Evolutionary conservation across 2,888 invertebrate species (phyloP), one percentile per base, ranked within the genome.

Genomic region (Syrista parreyssii): DNA sequence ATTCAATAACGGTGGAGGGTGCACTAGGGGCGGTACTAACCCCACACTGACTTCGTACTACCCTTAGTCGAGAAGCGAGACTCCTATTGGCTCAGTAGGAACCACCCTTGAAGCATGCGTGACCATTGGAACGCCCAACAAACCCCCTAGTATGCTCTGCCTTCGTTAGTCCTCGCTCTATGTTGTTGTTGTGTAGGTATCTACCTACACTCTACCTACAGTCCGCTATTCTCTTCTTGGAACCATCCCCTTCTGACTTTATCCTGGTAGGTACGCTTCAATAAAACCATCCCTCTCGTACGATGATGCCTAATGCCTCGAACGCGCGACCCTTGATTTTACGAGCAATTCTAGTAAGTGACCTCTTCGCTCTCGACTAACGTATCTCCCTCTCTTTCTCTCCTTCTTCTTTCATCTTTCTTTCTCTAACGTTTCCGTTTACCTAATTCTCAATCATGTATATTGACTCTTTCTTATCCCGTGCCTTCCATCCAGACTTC

Each of bases 1-100:
- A 91, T 91, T 91, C 91, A 91, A 91, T 91, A 91, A 90, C 88
- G 81, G 83, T 86, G 81, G 81, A 83, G 85, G 87, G 86, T 86
- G 86, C 85, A 80, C 78, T 78, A 80, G 80, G 84, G 84, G 55
- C 55, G 55, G 55, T 55, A 55, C 55, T 55, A 55, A 55, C 55
- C 55, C 55, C 55, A 23, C 55, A 23, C 55, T 55, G 23, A 55
- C 55, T 23, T 55, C 9, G 55, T 55, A 23, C 55, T 55, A 55
- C 55, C 55, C 82, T 83, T 83, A 82, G 84, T 82, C 68, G 68
- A 32, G 76, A 68, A 9, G 76, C 12, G 79, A 77, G 74, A 80
- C 76, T 75, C 75, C 73, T 72, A 75, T 75, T 73, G 40, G 35
- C 30, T 55, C 23, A 23, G 2, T 55, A 23, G 9, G 23, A 55